phyloP scores from a whole-genome alignment of 1,140 invertebrate species.

The Araneus ventricosus region DNA sequence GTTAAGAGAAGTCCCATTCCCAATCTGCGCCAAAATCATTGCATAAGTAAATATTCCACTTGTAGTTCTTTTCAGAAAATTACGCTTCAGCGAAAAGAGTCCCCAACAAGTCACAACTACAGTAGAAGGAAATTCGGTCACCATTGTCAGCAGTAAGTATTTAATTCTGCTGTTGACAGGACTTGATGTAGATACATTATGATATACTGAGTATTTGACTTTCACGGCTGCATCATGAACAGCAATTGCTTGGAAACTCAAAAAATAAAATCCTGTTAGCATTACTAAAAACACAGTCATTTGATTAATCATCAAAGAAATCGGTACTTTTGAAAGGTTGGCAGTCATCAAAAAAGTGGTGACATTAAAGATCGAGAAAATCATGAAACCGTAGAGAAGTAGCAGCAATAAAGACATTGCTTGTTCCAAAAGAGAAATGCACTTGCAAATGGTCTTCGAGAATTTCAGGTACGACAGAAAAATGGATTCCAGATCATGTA shows the following conservation, averaged over 20 bases:
- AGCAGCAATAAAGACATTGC: slow-evolving; percentile 6
- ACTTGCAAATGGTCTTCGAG: background rate
- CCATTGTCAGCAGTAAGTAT: background rate
- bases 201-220: background rate
- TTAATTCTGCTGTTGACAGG: background rate
- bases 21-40: slow-evolving; percentile 22
- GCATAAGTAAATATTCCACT: slow-evolving; percentile 47
- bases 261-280: background rate
- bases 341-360: background rate
- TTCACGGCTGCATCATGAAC: background rate
- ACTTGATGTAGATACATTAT: background rate
- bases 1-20: background rate
- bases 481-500: background rate
- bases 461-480: background rate
- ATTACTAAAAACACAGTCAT: background rate
- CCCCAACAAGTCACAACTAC: background rate
- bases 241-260: background rate
- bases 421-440: background rate
- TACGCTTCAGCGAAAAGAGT: slow-evolving; percentile 18
- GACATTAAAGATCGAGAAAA: slow-evolving; percentile 15
- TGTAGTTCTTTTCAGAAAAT: slow-evolving; percentile 9
- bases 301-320: background rate
- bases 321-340: background rate
- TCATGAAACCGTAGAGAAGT: slow-evolving; percentile 32
- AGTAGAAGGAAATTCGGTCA: background rate